These are phyloP conservation scores for Myotis yumanensis DNA, from an alignment of 2,113 vertebrate genomes.

Conservation along the genomic window DNA sequence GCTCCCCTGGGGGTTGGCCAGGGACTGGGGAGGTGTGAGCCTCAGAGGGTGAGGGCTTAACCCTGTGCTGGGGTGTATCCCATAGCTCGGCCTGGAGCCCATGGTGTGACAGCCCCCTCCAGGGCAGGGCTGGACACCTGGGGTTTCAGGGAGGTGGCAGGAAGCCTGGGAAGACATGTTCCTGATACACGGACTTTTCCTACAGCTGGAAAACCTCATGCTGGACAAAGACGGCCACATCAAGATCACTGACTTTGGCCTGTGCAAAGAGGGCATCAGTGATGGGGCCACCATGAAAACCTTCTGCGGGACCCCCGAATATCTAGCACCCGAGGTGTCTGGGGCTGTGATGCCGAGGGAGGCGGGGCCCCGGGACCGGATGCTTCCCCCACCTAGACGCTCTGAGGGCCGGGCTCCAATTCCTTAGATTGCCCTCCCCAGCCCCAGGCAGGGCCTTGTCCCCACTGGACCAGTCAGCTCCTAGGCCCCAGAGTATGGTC, in stretches of 20 bases:
- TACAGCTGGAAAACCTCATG: conserved; percentile 96
- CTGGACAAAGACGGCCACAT: conserved; percentile 97
- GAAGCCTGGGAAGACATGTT: accelerated
- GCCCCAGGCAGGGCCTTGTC: no score
- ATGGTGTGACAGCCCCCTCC: background rate
- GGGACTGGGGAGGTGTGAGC: no score
- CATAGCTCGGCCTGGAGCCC: background rate
- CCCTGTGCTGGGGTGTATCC: background rate
- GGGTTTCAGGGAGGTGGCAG: accelerated
- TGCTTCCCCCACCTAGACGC: background rate
- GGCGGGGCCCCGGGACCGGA: background rate
- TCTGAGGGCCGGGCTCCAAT: background rate
- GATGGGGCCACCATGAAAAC: conserved; percentile 97
- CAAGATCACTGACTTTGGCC: conserved; percentile 96
- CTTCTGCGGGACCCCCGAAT: conserved; percentile 96
- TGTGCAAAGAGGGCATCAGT: conserved; percentile 95
- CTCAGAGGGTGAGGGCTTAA: background rate
- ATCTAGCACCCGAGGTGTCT: conserved; percentile 93
- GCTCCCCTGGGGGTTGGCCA: background rate
- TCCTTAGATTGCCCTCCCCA: accelerated
- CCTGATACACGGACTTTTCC: background rate
- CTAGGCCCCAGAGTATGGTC: accelerated
- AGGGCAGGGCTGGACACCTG: background rate
- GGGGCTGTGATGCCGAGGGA: background rate
- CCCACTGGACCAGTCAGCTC: background rate